A percentile compares a stretch with the other conserved stretches of the same genome.
phyloP scores from a whole-genome alignment of 2,888 invertebrate species.

The Chouioia cunea region DNA sequence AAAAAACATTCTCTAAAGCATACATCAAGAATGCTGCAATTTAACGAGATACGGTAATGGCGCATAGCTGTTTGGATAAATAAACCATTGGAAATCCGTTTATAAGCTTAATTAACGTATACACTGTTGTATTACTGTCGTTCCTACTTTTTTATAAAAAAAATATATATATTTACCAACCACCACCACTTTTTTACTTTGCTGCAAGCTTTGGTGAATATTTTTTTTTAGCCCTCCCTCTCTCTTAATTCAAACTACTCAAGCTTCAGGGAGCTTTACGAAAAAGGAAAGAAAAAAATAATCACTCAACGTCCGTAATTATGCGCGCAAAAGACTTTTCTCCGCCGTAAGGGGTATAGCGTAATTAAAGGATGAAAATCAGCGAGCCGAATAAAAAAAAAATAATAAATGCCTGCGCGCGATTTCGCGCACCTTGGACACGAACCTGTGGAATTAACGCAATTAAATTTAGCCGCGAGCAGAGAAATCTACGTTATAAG shows the following conservation, averaged over 20 bases:
- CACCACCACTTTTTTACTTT: too few relatives aligned
- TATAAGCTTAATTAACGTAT: constrained; percentile 19
- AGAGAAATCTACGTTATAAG: neutral
- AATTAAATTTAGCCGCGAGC: constrained; percentile 34
- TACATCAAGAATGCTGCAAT: neutral
- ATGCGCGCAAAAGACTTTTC: constrained; percentile 14
- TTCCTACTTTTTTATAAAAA: too few relatives aligned
- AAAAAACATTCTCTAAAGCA: too few relatives aligned
- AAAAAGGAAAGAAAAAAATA: neutral
- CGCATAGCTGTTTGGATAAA: constrained; percentile 10
- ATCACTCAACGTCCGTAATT: constrained; percentile 19
- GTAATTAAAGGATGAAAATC: constrained; percentile 40
- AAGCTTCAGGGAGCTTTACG: constrained; percentile 1
- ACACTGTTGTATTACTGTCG: too few relatives aligned
- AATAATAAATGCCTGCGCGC: neutral
- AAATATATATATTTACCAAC: too few relatives aligned
- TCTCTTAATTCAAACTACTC: too few relatives aligned
- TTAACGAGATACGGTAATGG: neutral
- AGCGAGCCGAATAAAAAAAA: constrained; percentile 19
- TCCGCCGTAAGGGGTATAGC: too few relatives aligned
- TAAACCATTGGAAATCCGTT: constrained; percentile 5
- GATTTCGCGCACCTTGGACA: constrained; percentile 7
- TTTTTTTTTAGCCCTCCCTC: too few relatives aligned
- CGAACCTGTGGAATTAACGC: constrained; percentile 37
- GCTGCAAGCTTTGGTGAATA: too few relatives aligned